Conservation (phyloP, 2,797 vertebrate species). For the Acridotheres tristis region DNA sequence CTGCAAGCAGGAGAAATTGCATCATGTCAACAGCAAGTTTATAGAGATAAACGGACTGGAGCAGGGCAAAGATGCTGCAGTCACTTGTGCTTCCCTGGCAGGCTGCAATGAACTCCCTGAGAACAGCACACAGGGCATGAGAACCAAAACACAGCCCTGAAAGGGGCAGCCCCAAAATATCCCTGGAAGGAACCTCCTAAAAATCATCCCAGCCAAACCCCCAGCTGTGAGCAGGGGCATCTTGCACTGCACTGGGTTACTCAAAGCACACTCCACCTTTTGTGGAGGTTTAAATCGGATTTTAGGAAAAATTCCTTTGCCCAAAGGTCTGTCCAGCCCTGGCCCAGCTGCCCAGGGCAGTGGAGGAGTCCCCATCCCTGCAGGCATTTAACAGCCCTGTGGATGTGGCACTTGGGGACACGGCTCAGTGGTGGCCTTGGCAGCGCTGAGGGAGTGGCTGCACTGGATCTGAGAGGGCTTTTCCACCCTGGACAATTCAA, state of each 20-base stretch:
- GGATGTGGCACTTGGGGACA: not conserved
- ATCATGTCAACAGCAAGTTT: constrained; percentile 44
- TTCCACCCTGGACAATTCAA: not conserved
- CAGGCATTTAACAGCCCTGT: fast-evolving
- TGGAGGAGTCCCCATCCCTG: not conserved
- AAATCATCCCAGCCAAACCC: not conserved
- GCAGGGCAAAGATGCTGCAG: constrained; percentile 22
- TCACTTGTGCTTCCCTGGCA: not conserved
- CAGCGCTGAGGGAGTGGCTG: not conserved
- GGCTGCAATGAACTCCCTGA: not conserved
- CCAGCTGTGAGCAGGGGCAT: not conserved
- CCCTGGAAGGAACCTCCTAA: not conserved
- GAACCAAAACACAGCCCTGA: not conserved
- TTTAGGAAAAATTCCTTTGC: not conserved
- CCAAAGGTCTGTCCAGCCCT: not conserved
- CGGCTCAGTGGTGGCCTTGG: not conserved
- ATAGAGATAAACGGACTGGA: constrained; percentile 59
- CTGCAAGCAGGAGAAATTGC: constrained; percentile 31
- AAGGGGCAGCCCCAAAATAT: not conserved
- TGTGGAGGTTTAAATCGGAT: not conserved
- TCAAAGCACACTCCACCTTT: not conserved
- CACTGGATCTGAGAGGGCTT: not conserved
- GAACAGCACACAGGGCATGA: not conserved
- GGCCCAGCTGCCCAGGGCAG: not conserved
- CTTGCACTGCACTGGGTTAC: fast-evolving